Evolutionary conservation across 1,140 invertebrate species (phyloP), one percentile per base, ranked within the genome.

Genomic region (Hermatobates lingyangjiaoensis): DNA sequence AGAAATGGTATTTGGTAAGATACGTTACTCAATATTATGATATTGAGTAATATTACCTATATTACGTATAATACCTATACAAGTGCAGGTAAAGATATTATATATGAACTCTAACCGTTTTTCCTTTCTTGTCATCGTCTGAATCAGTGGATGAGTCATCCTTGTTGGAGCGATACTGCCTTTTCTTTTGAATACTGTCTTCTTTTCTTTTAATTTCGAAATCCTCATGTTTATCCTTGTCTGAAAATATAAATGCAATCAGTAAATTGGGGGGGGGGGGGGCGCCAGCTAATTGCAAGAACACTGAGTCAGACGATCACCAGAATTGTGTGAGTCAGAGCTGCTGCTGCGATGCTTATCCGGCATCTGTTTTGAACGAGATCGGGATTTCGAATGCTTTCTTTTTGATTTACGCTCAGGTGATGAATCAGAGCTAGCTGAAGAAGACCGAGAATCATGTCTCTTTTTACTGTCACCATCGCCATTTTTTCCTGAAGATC

Each of bases 111-210:
- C 50, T 39, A 56, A 53, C 55, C 57, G 56, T 55, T 45, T 34
- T 45, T 14, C 38, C 21, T 27, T 47, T 42, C 34, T 56, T 56
- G 27, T 58, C 58, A 38, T 71, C 71, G 0, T 70, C 71, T 30
- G 73, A 71, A 54, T 66, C 72, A 21, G 69, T 80, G 0, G 79
- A 82, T 26, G 77, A 80, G 56, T 84, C 81, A 40, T 84, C 82
- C 60, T 87, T 87, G 46, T 86, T 87, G 45, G 72, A 75, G 10
- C 87, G 73, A 60, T 91, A 91, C 48, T 89, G 86, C 24, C 87
- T 69, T 57, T 84, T 84, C 38, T 82, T 81, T 60, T 86, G 81
- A 7, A 86, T 74, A 45, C 81, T 82, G 54, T 83, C 75, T 59
- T 83, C 81, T 57, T 83, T 84, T 56, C 78, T 80, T 3, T 74